Base-by-base conservation (phyloP, 2,113 vertebrate species). In the Pituophis catenifer region DNA sequence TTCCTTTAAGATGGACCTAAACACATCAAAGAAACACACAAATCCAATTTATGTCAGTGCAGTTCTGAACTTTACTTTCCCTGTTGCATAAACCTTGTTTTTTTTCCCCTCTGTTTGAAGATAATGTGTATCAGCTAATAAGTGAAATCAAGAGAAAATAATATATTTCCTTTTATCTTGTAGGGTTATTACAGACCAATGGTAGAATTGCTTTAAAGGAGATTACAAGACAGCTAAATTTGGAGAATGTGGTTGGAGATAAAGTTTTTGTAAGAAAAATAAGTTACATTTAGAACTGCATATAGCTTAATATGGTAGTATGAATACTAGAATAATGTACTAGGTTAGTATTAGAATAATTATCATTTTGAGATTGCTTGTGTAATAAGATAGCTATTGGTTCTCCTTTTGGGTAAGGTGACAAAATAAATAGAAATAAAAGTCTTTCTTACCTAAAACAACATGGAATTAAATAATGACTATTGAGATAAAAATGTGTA, bases 171-270 rank as follows among this genome's bases (percentile, higher is more conserved):
- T 6, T 0, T 89, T 97, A 54, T 91, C 70, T 97, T 95, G 38
- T 93, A 99, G 99, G 99, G 53, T 97, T 99, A 55, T 96, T 99
- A 93, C 99, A 99, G 97, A 99, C 98, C 0, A 98, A 98, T 50
- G 99, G 99, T 94, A 98, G 97, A 96, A 98, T 99, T 93, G 99
- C 99, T 13, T 97, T 99, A 15, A 99, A 99, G 94, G 99, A 99
- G 97, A 99, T 99, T 94, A 99, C 99, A 29, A 98, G 98, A 9
- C 99, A 99, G 91, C 96, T 99, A 92, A 97, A 98, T 50, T 97
- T 99, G 96, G 99, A 99, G 96, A 99, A 99, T 19, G 99, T 98
- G 50, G 99, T 99, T 29, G 99, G 98, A 26, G 99, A 99, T 96
- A 99, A 98, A 98, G 99, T 99, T 92, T 99, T 99, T 98, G 99